A percentile compares a stretch with the other conserved stretches of the same genome.
These are phyloP conservation scores for Tetrapedia diversipes DNA, from an alignment of 2,888 invertebrate genomes.

Conservation along the genomic window DNA sequence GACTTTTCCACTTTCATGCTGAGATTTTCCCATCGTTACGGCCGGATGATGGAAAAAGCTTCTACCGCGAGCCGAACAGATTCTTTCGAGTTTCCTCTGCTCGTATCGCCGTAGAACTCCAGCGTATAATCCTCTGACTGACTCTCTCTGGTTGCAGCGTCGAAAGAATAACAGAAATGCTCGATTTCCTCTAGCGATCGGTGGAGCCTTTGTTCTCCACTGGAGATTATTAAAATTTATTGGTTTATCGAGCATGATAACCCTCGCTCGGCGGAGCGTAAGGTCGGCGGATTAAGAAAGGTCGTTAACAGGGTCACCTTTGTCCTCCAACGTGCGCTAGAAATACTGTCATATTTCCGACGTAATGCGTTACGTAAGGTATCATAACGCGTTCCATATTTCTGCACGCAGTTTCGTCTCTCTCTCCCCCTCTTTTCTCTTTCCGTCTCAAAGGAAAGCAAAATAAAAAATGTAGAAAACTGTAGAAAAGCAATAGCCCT, in stretches of 20 bases:
- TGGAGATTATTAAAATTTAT: conserved; percentile 55
- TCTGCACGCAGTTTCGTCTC: not conserved
- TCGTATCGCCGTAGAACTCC: conserved; percentile 15
- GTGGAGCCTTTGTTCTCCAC: conserved; percentile 14
- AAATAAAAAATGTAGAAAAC: not conserved
- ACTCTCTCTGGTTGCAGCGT: not conserved
- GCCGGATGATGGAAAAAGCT: not conserved
- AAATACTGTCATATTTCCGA: conserved; percentile 30
- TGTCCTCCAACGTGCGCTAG: conserved; percentile 10
- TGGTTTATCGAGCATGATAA: conserved; percentile 46
- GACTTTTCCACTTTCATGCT: not conserved
- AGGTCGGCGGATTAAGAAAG: conserved; percentile 46
- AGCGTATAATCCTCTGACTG: not conserved
- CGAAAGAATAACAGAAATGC: conserved; percentile 15
- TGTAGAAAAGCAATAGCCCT: not conserved
- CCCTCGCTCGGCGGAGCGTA: conserved; percentile 37
- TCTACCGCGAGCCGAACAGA: not conserved
- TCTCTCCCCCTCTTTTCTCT: too few relatives aligned
- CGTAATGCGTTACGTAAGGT: conserved; percentile 22
- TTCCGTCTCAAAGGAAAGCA: not conserved
- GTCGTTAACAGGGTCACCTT: conserved; percentile 58
- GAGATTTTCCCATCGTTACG: not conserved
- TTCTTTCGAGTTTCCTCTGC: not conserved
- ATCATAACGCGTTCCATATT: not conserved
- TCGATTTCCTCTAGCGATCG: conserved; percentile 7